Conservation (phyloP, 2,113 vertebrate genomes). For the Delphinapterus leucas region DNA sequence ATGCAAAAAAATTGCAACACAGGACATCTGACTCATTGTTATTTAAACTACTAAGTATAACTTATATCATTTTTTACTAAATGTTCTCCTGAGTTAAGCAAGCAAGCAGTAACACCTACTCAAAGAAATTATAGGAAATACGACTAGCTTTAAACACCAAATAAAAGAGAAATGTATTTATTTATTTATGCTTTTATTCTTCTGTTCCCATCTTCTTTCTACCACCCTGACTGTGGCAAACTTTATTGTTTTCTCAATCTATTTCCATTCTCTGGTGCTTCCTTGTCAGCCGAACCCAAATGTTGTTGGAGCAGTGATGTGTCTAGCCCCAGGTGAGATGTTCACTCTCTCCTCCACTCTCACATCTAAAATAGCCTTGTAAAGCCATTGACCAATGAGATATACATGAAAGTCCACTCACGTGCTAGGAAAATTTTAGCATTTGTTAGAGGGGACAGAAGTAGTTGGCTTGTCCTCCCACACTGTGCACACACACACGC, state of each 20-base stretch:
- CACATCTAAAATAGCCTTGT: not conserved
- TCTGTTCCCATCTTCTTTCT: not conserved
- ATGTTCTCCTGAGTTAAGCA: constrained; percentile 9
- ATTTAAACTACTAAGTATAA: constrained; percentile 51
- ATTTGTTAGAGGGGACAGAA: not conserved
- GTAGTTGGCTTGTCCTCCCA: not conserved
- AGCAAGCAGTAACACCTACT: constrained; percentile 14
- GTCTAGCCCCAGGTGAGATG: not conserved
- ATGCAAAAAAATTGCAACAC: constrained; percentile 14
- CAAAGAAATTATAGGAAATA: constrained; percentile 8
- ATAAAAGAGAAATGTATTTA: not conserved
- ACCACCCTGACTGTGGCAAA: not conserved
- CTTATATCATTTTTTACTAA: constrained; percentile 38
- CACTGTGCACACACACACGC: no score
- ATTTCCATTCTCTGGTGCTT: not conserved
- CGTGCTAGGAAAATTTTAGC: not conserved
- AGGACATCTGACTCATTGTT: constrained; percentile 42
- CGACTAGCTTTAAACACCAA: not conserved
- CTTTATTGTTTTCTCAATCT: not conserved
- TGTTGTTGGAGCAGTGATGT: not conserved
- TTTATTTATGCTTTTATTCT: not conserved
- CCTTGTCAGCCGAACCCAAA: not conserved
- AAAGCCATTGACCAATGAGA: not conserved
- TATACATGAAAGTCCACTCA: not conserved
- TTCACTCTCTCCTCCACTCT: not conserved